Conservation (phyloP, 2,113 vertebrate species). For the Mixornis gularis region DNA sequence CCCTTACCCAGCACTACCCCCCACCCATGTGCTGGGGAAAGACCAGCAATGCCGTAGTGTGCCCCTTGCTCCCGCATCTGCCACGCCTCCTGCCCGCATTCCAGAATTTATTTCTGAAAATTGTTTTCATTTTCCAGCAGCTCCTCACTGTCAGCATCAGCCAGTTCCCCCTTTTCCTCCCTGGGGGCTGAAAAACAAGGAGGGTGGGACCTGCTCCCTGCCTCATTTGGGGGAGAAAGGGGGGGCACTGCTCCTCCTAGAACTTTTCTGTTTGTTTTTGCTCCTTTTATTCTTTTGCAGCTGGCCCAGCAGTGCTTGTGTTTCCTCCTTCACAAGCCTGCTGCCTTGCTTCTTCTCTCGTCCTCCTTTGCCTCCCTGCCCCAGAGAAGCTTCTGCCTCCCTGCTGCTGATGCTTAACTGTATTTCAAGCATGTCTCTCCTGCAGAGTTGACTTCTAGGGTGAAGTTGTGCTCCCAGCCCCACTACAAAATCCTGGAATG, state of each 20-base stretch:
- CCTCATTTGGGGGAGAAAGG: not conserved
- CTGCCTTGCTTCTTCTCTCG: not conserved
- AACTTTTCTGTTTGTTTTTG: not conserved
- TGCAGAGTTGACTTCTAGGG: not conserved
- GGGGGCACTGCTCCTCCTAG: not conserved
- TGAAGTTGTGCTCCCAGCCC: not conserved
- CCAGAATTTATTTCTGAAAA: not conserved
- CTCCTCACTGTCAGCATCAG: not conserved
- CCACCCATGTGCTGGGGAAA: rapidly evolving
- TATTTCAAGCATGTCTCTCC: not conserved
- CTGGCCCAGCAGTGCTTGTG: not conserved
- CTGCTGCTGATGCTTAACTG: not conserved
- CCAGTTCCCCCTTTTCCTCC: not conserved
- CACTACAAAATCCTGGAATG: not conserved
- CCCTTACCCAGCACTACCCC: not conserved
- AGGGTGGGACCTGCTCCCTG: not conserved
- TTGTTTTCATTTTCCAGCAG: not conserved
- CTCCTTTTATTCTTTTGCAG: not conserved
- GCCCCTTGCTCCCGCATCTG: not conserved
- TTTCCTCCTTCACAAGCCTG: not conserved
- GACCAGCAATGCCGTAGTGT: rapidly evolving
- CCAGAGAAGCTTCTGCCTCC: not conserved
- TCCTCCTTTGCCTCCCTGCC: not conserved
- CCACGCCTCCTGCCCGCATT: not conserved
- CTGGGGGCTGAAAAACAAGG: not conserved